Percentiles rank a stretch among this genome's conserved stretches.
Conservation (phyloP, 2,797 vertebrate species). For the Tympanoctomys barrerae region DNA sequence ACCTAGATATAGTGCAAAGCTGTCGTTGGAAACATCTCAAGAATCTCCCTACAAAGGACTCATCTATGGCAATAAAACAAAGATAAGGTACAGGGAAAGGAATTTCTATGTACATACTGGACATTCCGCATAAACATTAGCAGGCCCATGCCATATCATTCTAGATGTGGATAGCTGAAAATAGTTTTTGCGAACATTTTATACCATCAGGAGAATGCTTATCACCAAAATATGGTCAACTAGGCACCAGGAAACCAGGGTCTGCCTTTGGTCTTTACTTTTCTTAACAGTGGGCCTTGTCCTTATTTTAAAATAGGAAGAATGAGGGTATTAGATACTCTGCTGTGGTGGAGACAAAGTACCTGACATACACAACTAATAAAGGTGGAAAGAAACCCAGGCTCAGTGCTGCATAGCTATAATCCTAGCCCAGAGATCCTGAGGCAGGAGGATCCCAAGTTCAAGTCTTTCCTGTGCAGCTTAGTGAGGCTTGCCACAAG, state of each 20-base stretch:
- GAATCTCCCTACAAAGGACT: neutral
- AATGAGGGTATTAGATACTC: neutral
- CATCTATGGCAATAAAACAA: neutral
- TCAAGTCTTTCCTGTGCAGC: neutral
- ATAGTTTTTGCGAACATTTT: neutral
- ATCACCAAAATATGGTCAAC: neutral
- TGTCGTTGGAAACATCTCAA: neutral
- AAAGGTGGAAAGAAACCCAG: neutral
- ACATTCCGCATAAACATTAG: neutral
- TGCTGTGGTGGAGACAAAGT: neutral
- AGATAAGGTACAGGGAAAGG: neutral
- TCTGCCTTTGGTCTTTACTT: neutral
- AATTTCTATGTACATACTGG: neutral
- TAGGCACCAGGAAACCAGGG: neutral
- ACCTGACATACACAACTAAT: neutral
- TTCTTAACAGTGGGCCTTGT: neutral
- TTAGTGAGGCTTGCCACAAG: neutral
- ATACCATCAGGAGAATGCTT: neutral
- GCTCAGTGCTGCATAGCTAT: neutral
- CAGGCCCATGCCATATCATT: neutral
- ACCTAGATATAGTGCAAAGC: neutral
- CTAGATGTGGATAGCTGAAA: neutral
- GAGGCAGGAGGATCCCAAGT: neutral
- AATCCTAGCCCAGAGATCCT: neutral
- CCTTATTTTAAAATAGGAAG: neutral